These are phyloP conservation scores for Ormyrus labotus DNA, from an alignment of 2,888 invertebrate species.

Conservation along the genomic window DNA sequence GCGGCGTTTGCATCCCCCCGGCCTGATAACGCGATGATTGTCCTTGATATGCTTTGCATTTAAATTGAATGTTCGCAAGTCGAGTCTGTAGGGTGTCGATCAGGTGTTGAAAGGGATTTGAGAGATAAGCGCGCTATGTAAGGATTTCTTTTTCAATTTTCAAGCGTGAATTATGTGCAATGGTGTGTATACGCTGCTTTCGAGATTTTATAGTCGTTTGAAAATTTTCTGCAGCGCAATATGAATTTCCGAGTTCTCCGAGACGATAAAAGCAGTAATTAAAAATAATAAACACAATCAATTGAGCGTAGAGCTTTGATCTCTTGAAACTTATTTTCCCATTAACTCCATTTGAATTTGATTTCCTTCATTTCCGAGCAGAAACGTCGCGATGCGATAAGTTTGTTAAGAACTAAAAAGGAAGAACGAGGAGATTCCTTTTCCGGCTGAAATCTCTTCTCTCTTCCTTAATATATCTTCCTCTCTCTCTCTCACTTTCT, in stretches of 20 bases:
- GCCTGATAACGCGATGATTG: constrained; percentile 31
- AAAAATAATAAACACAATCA: too few relatives aligned
- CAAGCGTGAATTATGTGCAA: too few relatives aligned
- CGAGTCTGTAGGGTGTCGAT: background rate
- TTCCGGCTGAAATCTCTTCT: background rate
- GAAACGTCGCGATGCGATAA: background rate
- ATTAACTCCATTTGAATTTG: too few relatives aligned
- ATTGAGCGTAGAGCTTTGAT: too few relatives aligned
- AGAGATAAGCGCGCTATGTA: constrained; percentile 21
- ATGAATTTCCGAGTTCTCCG: too few relatives aligned
- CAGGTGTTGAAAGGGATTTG: constrained; percentile 14
- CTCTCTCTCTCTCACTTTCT: constrained; percentile 18
- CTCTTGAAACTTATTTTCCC: too few relatives aligned
- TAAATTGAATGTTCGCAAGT: constrained; percentile 32
- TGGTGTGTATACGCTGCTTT: too few relatives aligned
- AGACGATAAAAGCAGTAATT: too few relatives aligned
- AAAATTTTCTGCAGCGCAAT: too few relatives aligned
- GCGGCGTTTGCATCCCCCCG: background rate
- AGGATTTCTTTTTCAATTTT: constrained; percentile 9
- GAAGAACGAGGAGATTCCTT: background rate
- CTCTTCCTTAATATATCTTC: constrained; percentile 35
- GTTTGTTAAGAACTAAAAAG: constrained; percentile 8
- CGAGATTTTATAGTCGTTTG: too few relatives aligned
- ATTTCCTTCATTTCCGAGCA: background rate
- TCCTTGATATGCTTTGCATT: constrained; percentile 41